Evolutionary conservation across 1,140 invertebrate genomes (phyloP).

Genomic region (Diplogasteroides magnus): DNA sequence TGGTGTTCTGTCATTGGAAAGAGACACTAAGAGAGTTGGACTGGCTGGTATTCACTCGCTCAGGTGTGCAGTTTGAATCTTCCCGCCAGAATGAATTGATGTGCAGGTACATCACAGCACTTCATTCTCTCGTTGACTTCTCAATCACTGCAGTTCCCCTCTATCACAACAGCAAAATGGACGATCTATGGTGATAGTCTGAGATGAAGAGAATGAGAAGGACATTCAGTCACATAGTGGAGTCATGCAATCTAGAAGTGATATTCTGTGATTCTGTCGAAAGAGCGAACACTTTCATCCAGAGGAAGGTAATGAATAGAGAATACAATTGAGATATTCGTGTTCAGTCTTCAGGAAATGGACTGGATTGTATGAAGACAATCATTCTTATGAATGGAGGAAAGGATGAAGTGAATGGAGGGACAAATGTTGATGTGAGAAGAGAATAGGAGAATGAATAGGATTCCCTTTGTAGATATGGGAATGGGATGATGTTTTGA

Average conservation of each 20-base stretch:
- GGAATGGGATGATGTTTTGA: slow-evolving; percentile 26
- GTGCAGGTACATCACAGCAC: slow-evolving; percentile 21
- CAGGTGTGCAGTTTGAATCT: too few species aligned
- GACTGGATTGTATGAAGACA: slow-evolving; percentile 32
- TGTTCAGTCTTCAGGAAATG: too few species aligned
- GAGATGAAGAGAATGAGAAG: too few species aligned
- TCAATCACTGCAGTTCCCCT: slow-evolving; percentile 40
- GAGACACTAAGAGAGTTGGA: slow-evolving; percentile 28
- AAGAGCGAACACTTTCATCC: slow-evolving; percentile 31
- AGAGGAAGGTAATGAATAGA: slow-evolving; percentile 17
- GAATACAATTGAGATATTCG: too few species aligned
- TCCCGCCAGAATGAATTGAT: too few species aligned
- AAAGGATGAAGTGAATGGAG: slow-evolving; percentile 6
- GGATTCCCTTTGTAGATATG: slow-evolving; percentile 24
- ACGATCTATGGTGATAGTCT: slow-evolving; percentile 35
- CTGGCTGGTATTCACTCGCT: slow-evolving; percentile 36
- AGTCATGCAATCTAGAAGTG: slow-evolving; percentile 39
- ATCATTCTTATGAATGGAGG: slow-evolving; percentile 30
- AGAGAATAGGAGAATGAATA: background rate
- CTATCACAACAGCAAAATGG: slow-evolving; percentile 46
- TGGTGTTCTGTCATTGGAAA: slow-evolving; percentile 22
- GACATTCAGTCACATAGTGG: slow-evolving; percentile 42
- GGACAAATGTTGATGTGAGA: slow-evolving; percentile 7
- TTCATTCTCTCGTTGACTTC: slow-evolving; percentile 27
- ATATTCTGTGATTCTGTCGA: slow-evolving; percentile 40